Evolutionary conservation across 2,113 vertebrate genomes (phyloP).

Genomic region (Athene noctua): DNA sequence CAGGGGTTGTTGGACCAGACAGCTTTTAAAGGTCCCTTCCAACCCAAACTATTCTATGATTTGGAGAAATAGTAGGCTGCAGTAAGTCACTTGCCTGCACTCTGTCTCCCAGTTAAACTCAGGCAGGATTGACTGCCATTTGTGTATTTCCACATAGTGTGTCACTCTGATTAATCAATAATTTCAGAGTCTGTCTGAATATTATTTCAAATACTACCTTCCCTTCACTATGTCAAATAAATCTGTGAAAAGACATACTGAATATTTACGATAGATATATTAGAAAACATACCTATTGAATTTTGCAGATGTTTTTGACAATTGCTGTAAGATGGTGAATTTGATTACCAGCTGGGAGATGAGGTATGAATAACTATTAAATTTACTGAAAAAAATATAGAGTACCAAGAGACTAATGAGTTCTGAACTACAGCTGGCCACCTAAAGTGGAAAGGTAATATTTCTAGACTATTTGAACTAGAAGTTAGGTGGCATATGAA

Average conservation of each 20-base stretch:
- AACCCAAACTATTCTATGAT: neutral
- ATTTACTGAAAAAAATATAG: neutral
- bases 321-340: neutral
- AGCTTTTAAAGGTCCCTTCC: neutral
- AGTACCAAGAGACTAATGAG: neutral
- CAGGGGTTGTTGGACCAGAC: neutral
- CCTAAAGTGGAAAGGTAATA: neutral
- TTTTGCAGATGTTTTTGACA: neutral
- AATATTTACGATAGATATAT: neutral
- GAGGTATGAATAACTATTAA: neutral
- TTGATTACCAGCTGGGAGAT: neutral
- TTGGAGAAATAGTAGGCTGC: neutral
- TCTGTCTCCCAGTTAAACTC: neutral
- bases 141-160: neutral
- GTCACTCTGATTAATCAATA: neutral
- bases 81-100: neutral
- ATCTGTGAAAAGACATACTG: neutral
- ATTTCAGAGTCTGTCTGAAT: neutral
- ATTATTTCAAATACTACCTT: neutral
- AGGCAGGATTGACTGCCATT: neutral
- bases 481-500: neutral
- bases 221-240: neutral
- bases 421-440: neutral
- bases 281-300: neutral
- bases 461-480: neutral